phyloP scores from a whole-genome alignment of 2,888 invertebrate genomes.

The Noctua janthe region DNA sequence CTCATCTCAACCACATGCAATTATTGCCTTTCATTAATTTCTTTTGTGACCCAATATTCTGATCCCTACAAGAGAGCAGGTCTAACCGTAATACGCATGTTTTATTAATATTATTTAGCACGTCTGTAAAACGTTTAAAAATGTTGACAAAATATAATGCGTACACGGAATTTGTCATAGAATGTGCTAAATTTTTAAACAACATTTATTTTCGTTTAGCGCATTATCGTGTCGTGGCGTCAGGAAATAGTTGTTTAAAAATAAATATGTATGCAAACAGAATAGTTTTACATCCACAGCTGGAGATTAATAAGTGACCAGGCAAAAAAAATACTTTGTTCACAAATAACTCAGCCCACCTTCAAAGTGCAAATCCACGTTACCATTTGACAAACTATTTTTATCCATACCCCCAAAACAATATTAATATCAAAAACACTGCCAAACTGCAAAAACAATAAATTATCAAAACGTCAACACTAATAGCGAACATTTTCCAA shows the following conservation, averaged over 20 bases:
- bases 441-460: constrained; percentile 20
- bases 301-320: not conserved
- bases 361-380: not conserved
- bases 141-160: constrained; percentile 32
- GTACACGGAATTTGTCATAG: constrained; percentile 43
- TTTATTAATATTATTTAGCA: constrained; percentile 28
- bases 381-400: not conserved
- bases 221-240: not conserved
- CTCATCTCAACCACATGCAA: no score
- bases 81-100: constrained; percentile 6
- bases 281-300: not conserved
- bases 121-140: not conserved
- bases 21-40: no score
- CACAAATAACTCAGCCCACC: not conserved
- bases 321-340: not conserved
- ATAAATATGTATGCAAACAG: constrained; percentile 20
- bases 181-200: constrained; percentile 39
- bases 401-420: not conserved
- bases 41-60: no score
- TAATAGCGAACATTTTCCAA: constrained; percentile 11
- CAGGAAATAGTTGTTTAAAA: constrained; percentile 20
- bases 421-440: constrained; percentile 3
- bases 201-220: constrained; percentile 39
- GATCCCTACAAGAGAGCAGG: no score
- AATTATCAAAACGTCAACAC: constrained; percentile 38